Evolutionary conservation across 2,888 invertebrate species (phyloP), one percentile per base, ranked within the genome.

Genomic region (Andrena flavipes): DNA sequence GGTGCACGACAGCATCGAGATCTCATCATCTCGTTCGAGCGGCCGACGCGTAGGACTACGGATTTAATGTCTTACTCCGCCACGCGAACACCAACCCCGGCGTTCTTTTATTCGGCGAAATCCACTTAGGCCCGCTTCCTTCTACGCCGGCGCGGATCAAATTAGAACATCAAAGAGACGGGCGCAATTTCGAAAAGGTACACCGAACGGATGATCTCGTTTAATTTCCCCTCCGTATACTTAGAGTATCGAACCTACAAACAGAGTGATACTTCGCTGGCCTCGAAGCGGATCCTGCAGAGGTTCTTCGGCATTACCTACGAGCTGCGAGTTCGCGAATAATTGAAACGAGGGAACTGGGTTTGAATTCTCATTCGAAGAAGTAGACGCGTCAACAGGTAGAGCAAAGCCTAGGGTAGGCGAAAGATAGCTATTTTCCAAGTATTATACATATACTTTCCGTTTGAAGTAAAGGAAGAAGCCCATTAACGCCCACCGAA

Each of bases 101-200:
- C 63, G 79, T 78, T 86, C 82, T 84, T 88, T 89, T 87, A 82
- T 91, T 90, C 84, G 78, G 26, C 42, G 63, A 87, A 87, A 91
- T 88, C 90, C 80, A 86, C 87, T 91, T 87, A 87, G 76, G 56
- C 69, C 67, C 73, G 73, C 59, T 70, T 72, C 77, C 73, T 76
- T 35, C 70, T 62, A 23, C 60, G 62, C 62, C 65, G 33, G 33
- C 69, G 48, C 26, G 42, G 49, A 80, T 82, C 76, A 30, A 76
- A 82, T 82, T 82, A 71, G 71, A 71, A 63, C 83, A 71, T 82
- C 82, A 82, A 76, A 82, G 76, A 10, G 67, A 71, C 20, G 8
- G 49, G 49, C 71, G 68, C 64, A 83, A 83, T 82, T 82, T 83
- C 48, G 56, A 82, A 71, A 71, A 72, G 81, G 63, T 63, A 82